Base-by-base conservation (phyloP, 2,888 invertebrate species). In the Parelbella ahira region DNA sequence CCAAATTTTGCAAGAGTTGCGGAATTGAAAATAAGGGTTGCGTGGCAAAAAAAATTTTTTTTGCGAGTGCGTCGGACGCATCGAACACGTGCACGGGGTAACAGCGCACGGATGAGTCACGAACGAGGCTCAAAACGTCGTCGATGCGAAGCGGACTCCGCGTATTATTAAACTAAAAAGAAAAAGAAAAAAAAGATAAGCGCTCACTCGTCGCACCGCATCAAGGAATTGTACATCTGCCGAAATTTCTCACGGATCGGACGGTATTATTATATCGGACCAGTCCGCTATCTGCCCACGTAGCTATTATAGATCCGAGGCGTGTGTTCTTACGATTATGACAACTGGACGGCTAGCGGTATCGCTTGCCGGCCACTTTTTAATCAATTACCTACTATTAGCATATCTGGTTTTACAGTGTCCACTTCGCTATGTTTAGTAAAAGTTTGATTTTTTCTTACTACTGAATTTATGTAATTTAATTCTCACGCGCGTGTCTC, bases 201-300 rank as follows among this genome's bases (percentile, higher is more conserved):
- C 79, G 82, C 66, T 80, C 79, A 70, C 77, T 77, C 79, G 78
- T 75, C 76, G 79, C 68, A 71, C 74, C 71, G 75, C 76, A 76
- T 79, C 80, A 81, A 84, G 82, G 76, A 84, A 86, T 84, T 86
- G 86, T 83, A 86, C 88, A 88, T 88, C 88, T 88, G 88, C 87
- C 87, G 80, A 86, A 88, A 87, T 71, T 87, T 88, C 88, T 88
- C 88, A 88, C 88, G 88, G 80, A 67, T 77, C 73, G 69, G 65
- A 72, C 73, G 74, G 75, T 82, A 81, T 83, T 84, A 86, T 84
- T 81, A 81, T 55, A 60, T 66, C 64, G 72, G 72, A 68, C 74
- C 63, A 72, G 69, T 73, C 64, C 56, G 68, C 72, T 74, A 74
- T 77, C 60, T 62, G 67, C 69, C 71, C 67, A 63, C 60, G 70